phyloP scores from a whole-genome alignment of 1,140 invertebrate genomes.

The Zelostemma sp. region DNA sequence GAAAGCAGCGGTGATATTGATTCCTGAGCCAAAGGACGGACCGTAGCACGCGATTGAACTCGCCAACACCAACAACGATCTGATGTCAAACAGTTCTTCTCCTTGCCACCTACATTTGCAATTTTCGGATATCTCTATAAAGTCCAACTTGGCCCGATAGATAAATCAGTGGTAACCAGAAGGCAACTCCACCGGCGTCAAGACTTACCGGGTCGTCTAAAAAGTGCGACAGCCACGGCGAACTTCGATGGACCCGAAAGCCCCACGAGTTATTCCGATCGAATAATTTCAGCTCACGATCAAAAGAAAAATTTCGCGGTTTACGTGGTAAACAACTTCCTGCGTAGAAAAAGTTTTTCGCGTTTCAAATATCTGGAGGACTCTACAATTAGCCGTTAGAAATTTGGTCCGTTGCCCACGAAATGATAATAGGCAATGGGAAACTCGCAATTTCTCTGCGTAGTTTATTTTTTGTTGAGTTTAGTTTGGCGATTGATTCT shows the following conservation, averaged over 20 bases:
- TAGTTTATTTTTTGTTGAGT: no score
- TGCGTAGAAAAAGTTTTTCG: no score
- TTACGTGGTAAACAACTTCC: background rate
- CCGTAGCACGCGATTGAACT: slow-evolving; percentile 61
- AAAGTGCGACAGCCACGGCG: no score
- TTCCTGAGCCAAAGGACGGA: slow-evolving; percentile 53
- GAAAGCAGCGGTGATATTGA: slow-evolving; percentile 64
- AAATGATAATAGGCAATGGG: no score
- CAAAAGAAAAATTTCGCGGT: background rate
- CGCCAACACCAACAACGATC: slow-evolving; percentile 51
- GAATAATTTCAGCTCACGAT: background rate
- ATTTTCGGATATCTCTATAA: slow-evolving; percentile 47
- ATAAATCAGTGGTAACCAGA: slow-evolving; percentile 26
- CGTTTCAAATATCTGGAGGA: no score
- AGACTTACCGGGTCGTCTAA: slow-evolving; percentile 39
- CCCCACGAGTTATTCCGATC: slow-evolving; percentile 12
- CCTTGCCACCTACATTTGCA: slow-evolving; percentile 57
- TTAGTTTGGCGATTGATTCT: no score
- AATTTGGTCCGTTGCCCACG: no score
- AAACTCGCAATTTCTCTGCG: no score
- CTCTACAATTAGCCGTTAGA: no score
- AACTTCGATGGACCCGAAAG: no score
- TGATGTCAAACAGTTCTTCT: slow-evolving; percentile 60
- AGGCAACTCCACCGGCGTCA: slow-evolving; percentile 29
- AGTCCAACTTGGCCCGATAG: slow-evolving; percentile 26